A percentile compares a stretch with the other conserved stretches of the same genome.
phyloP scores from a whole-genome alignment of 1,140 invertebrate genomes.

The Camponotus floridanus region DNA sequence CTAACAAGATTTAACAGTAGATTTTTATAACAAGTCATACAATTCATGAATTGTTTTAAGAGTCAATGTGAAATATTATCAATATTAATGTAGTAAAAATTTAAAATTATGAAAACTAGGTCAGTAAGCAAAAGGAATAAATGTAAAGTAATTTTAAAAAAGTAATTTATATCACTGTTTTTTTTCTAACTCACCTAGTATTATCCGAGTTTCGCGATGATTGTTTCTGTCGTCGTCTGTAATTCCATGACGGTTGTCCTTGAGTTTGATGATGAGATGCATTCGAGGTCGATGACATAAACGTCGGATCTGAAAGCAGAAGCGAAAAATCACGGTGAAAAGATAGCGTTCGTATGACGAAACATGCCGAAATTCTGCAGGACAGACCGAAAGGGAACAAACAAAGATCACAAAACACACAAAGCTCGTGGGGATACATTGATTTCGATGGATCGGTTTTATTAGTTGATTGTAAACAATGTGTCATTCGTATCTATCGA shows the following conservation, averaged over 20 bases:
- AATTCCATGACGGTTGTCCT: neutral
- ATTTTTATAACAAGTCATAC: neutral
- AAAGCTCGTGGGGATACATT: neutral
- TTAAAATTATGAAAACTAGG: neutral
- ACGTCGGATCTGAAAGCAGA: slow-evolving; percentile 67
- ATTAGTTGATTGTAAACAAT: slow-evolving; percentile 9
- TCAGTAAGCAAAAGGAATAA: neutral
- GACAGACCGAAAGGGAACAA: neutral
- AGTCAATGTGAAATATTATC: neutral
- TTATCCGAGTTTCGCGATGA: neutral
- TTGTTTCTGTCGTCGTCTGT: neutral
- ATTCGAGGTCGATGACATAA: neutral
- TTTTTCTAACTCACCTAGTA: slow-evolving; percentile 53
- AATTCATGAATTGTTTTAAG: slow-evolving; percentile 3
- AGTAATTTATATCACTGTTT: neutral
- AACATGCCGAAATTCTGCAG: neutral
- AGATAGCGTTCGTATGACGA: neutral
- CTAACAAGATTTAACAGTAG: neutral
- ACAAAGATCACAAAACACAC: slow-evolving; percentile 1
- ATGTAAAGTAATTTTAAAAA: neutral
- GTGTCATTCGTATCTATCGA: neutral
- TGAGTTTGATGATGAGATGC: neutral
- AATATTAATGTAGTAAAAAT: neutral
- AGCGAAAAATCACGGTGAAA: slow-evolving; percentile 11
- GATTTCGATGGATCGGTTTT: neutral